Conservation (phyloP, 2,797 vertebrate genomes). For the Urophycis tenuis region DNA sequence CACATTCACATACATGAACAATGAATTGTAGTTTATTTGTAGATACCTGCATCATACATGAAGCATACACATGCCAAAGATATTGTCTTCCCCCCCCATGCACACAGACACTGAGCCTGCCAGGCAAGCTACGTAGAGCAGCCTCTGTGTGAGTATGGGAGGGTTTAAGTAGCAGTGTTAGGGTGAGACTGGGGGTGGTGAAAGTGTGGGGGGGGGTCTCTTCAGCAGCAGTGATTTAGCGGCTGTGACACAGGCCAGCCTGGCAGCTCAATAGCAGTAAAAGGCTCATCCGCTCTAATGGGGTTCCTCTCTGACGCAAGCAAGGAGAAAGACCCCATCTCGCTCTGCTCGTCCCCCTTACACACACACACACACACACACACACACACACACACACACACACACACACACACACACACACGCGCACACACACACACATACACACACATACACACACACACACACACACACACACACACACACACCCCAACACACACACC, state of each 20-base stretch:
- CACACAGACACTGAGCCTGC: too few relatives aligned
- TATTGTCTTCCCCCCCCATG: too few relatives aligned
- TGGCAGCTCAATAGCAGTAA: conserved; percentile 70
- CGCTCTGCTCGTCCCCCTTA: conserved; percentile 21
- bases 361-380: conserved; percentile 40
- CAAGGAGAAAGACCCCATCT: conserved; percentile 45
- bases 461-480: neutral
- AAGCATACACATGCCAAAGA: too few relatives aligned
- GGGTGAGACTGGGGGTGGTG: neutral
- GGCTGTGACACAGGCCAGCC: conserved; percentile 51
- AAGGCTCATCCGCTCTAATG: conserved; percentile 71
- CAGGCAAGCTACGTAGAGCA: neutral
- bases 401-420: neutral
- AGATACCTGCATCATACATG: too few relatives aligned
- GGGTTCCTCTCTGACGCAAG: conserved; percentile 69
- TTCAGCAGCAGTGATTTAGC: conserved; percentile 66
- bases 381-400: conserved; percentile 15
- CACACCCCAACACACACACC: neutral
- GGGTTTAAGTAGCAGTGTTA: neutral
- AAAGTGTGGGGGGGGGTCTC: conserved; percentile 38
- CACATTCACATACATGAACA: too few relatives aligned
- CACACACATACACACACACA: neutral
- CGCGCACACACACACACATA: neutral
- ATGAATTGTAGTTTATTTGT: too few relatives aligned
- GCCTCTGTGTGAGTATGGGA: neutral